Evolutionary conservation across 1,140 invertebrate species (phyloP).

Genomic region (Drosophila dunni): DNA sequence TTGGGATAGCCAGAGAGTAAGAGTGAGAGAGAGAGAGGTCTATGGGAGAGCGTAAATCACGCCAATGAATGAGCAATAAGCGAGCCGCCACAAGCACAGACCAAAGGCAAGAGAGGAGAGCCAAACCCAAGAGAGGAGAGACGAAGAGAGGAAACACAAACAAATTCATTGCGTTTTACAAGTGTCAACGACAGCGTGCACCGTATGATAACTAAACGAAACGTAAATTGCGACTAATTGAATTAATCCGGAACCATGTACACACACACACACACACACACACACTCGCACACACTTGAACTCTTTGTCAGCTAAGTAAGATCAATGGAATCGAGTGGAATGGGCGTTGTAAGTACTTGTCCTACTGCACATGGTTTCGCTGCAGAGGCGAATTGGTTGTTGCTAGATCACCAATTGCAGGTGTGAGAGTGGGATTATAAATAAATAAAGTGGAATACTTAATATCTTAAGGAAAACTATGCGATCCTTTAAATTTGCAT

Average conservation of each 20-base stretch:
- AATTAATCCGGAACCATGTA: slow-evolving; percentile 47
- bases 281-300: neutral
- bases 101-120: slow-evolving; percentile 25
- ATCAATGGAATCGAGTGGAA: slow-evolving; percentile 2
- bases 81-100: slow-evolving; percentile 12
- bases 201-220: slow-evolving; percentile 75
- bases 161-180: slow-evolving; percentile 79
- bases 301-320: neutral
- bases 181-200: slow-evolving; percentile 69
- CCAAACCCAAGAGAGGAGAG: slow-evolving; percentile 23
- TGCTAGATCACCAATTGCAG: neutral
- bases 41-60: slow-evolving; percentile 49
- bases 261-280: slow-evolving; percentile 25
- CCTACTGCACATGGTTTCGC: slow-evolving; percentile 6
- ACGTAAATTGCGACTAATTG: slow-evolving; percentile 79
- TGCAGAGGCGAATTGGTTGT: neutral
- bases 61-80: slow-evolving; percentile 48
- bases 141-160: slow-evolving; percentile 17
- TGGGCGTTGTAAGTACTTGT: slow-evolving; percentile 12
- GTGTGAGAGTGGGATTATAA: neutral
- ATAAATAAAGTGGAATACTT: no score
- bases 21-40: neutral
- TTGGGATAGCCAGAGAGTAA: slow-evolving; percentile 1
- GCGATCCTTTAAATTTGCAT: neutral
- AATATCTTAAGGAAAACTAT: neutral